Base-by-base conservation (phyloP, 2,888 invertebrate genomes). In the Drosophila neutralis region DNA sequence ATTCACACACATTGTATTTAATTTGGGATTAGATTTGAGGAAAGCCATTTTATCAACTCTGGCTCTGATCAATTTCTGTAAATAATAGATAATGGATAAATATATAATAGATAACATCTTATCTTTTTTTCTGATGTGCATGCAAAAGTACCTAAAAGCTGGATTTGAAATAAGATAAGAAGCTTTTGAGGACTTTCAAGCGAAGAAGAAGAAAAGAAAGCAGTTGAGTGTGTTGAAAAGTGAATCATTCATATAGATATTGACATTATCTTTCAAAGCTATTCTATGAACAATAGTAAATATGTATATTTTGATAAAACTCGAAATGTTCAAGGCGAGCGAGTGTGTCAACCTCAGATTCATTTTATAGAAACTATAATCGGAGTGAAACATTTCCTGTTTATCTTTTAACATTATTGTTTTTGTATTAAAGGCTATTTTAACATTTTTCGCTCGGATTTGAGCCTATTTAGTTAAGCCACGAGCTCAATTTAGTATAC, bases 1-100 rank as follows among this genome's bases (percentile, higher is more conserved):
- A 59, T 71, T 65, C 64, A 69, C 52, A 69, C n/a, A 24, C 42
- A 51, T n/a, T 27, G 31, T 53, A 52, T 56, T 71, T 71, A 61
- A 45, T 24, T 27, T 21, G 21, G 57, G 27, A 62, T 54, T 38
- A 40, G 11, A 33, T 54, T 60, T 59, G 21, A 59, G 31, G 24
- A 36, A 33, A 40, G 4, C 51, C 51, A 60, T 56, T 51, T 48
- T 45, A 38, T 45, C 42, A 54, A 29, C 18, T 40, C 38, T 66
- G n/a, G 29, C 2, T 54, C 11, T 33, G 64, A 42, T 42, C 40
- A 38, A n/a, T 29, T 18, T 33, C 21, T 61, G 29, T 60, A 33
- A 61, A 65, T 42, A 45, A 36, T 29, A 62, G 54, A 68, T 63
- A 69, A 45, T 21, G 21, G 51, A 49, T 33, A 33, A 33, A 33